These are phyloP conservation scores for Trachelus troglodyta DNA, from an alignment of 2,888 invertebrate genomes.

Conservation along the genomic window DNA sequence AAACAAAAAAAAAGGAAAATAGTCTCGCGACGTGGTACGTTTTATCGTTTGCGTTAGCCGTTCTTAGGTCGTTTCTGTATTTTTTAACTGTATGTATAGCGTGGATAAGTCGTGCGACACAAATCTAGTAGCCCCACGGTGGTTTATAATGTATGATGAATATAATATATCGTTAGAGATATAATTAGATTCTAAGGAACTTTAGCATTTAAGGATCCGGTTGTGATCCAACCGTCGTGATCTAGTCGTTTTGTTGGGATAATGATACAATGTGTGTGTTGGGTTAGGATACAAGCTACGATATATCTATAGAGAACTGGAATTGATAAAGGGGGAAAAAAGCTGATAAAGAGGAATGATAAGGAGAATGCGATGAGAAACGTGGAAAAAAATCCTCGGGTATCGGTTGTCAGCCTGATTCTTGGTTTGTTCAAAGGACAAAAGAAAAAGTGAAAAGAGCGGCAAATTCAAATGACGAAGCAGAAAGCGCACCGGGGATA, in stretches of 20 bases:
- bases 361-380: conserved; percentile 4
- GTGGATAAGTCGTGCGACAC: not conserved
- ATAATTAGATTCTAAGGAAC: conserved; percentile 38
- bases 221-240: conserved; percentile 58
- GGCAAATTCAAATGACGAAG: not conserved
- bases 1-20: not conserved
- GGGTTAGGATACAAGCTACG: not conserved
- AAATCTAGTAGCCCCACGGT: conserved; percentile 19
- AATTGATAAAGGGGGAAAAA: not conserved
- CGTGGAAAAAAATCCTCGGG: not conserved
- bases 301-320: not conserved
- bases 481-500: not conserved
- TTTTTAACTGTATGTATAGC: not conserved
- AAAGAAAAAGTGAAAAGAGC: not conserved
- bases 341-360: not conserved
- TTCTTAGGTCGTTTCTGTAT: conserved; percentile 7
- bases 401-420: not conserved
- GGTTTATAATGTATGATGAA: conserved; percentile 40
- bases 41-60: conserved; percentile 10
- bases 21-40: not conserved
- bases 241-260: conserved; percentile 62
- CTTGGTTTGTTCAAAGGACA: not conserved
- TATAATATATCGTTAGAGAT: conserved; percentile 46
- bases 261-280: conserved; percentile 21
- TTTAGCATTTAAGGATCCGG: conserved; percentile 58